A percentile compares a stretch with the other conserved stretches of the same genome.
phyloP scores from a whole-genome alignment of 1,140 invertebrate genomes.

The Sipha flava region DNA sequence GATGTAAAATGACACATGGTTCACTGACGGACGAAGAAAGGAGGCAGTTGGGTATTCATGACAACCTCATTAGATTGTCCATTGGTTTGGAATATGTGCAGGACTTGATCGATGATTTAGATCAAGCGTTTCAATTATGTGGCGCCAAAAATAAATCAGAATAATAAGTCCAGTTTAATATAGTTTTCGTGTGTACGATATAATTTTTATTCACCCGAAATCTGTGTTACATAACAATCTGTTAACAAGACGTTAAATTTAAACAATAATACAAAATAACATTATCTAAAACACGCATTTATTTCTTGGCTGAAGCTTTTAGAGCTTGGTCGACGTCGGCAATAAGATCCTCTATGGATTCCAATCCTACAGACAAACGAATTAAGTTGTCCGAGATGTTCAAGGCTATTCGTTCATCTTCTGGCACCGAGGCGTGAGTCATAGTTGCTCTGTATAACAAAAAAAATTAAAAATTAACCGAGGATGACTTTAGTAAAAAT shows the following conservation, averaged over 20 bases:
- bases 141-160: not conserved
- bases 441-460: slow-evolving; percentile 61
- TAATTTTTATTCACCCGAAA: no score
- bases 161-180: no score
- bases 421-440: slow-evolving; percentile 73
- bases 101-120: slow-evolving; percentile 82
- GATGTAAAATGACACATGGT: slow-evolving; percentile 69
- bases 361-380: slow-evolving; percentile 84
- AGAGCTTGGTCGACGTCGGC: slow-evolving; percentile 79
- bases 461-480: slow-evolving; percentile 35
- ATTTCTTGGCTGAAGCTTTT: slow-evolving; percentile 38
- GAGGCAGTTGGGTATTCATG: slow-evolving; percentile 68
- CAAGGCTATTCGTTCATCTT: slow-evolving; percentile 58
- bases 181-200: no score
- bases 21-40: slow-evolving; percentile 65
- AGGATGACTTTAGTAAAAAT: no score
- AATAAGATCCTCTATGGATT: slow-evolving; percentile 78
- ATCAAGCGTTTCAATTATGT: slow-evolving; percentile 57
- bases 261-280: not conserved
- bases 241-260: not conserved
- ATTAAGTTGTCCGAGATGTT: slow-evolving; percentile 83
- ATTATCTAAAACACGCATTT: not conserved
- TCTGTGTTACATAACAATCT: no score
- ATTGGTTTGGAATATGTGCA: slow-evolving; percentile 81
- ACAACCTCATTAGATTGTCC: slow-evolving; percentile 80